Conservation (phyloP, 2,797 vertebrate species). For the Chaenodraco wilsoni region DNA sequence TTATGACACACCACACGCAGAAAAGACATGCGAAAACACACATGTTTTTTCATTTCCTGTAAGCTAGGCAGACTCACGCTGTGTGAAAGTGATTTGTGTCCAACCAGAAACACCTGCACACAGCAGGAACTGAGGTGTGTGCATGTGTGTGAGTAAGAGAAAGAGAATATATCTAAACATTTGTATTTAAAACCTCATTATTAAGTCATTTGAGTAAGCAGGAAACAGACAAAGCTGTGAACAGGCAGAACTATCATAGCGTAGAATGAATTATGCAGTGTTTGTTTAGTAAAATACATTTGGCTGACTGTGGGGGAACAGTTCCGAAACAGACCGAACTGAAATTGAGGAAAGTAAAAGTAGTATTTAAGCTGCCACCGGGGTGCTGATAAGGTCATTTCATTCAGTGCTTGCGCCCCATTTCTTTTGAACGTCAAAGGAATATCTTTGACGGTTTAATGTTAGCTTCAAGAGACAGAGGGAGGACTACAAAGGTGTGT, state of each 20-base stretch:
- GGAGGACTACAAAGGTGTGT: neutral
- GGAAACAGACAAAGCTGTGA: slow-evolving; percentile 9
- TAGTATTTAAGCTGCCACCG: slow-evolving; percentile 13
- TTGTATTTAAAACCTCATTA: slow-evolving; percentile 36
- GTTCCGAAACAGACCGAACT: slow-evolving; percentile 3
- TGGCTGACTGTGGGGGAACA: neutral
- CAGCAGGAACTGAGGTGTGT: slow-evolving; percentile 20
- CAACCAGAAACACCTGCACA: slow-evolving; percentile 54
- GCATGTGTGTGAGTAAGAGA: neutral
- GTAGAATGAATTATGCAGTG: slow-evolving; percentile 23
- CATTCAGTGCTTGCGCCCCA: slow-evolving; percentile 4
- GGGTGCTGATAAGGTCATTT: slow-evolving; percentile 15
- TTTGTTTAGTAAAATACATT: slow-evolving; percentile 17
- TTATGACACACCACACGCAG: neutral
- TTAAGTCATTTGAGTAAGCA: slow-evolving; percentile 27
- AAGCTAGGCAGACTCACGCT: slow-evolving; percentile 27
- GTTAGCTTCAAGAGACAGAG: slow-evolving; percentile 6
- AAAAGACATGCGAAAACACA: neutral
- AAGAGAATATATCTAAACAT: neutral
- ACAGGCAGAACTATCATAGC: slow-evolving; percentile 9
- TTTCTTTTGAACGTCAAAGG: neutral
- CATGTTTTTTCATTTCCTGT: neutral
- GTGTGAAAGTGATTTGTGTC: slow-evolving; percentile 59
- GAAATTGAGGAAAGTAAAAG: neutral
- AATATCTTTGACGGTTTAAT: neutral